Conservation (phyloP, 2,113 vertebrate species). For the Mionectes macconnelli region DNA sequence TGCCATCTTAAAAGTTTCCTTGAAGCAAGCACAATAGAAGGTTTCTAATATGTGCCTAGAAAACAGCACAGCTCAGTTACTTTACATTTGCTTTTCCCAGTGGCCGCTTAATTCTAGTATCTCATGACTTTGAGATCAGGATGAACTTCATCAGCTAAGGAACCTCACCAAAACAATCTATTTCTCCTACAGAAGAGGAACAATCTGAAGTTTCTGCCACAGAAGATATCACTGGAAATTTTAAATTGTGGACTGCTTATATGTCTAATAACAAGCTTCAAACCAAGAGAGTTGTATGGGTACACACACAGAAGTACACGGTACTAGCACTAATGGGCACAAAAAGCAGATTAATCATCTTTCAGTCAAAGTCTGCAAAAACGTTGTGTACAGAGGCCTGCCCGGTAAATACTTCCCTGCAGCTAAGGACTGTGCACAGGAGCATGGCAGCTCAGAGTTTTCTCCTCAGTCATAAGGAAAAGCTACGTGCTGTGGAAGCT, state of each 20-base stretch:
- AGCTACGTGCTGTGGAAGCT: neutral
- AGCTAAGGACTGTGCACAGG: neutral
- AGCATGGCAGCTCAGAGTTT: neutral
- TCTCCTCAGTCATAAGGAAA: neutral
- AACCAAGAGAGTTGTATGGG: neutral
- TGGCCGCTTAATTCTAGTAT: neutral
- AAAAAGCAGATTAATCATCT: neutral
- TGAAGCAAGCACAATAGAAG: neutral
- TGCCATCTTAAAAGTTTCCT: neutral
- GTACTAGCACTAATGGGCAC: fast-evolving
- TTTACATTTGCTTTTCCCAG: neutral
- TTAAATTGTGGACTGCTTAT: neutral
- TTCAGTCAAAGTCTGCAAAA: neutral
- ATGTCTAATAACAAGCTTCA: neutral
- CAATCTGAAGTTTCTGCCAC: neutral
- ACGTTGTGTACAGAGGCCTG: fast-evolving
- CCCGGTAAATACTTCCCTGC: neutral
- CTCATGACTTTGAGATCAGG: neutral
- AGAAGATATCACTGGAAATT: neutral
- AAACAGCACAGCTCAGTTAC: neutral
- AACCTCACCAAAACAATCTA: neutral
- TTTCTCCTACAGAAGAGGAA: neutral
- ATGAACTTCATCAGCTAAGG: neutral
- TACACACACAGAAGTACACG: neutral
- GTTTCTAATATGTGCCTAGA: neutral